These are phyloP conservation scores for Regulus satrapa DNA, from an alignment of 2,113 vertebrate species.

Conservation along the genomic window DNA sequence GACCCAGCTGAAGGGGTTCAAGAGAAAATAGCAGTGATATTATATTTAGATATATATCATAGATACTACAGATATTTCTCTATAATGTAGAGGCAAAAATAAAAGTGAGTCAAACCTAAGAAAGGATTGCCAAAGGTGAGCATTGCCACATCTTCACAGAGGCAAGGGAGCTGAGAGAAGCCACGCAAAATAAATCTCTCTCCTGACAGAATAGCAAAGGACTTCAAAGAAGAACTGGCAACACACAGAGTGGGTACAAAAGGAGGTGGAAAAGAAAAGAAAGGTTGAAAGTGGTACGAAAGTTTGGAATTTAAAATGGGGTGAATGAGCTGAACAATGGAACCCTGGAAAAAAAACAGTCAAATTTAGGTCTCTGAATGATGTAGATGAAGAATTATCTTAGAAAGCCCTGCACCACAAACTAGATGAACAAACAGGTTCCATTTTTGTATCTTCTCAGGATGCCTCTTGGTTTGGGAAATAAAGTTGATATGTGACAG, in stretches of 20 bases:
- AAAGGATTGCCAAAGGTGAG: background rate
- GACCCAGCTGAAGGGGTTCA: background rate
- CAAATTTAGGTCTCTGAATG: background rate
- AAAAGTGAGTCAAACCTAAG: background rate
- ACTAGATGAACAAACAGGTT: background rate
- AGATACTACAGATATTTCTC: rapidly evolving
- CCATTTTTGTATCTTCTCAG: background rate
- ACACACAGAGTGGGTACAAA: background rate
- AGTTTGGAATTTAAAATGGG: background rate
- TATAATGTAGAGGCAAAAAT: background rate
- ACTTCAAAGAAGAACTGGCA: background rate
- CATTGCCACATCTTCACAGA: background rate
- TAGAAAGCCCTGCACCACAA: background rate
- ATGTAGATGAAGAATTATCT: background rate
- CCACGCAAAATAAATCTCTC: background rate
- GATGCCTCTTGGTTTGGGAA: background rate
- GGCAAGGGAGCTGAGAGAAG: background rate
- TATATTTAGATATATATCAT: no score
- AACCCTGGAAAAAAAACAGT: background rate
- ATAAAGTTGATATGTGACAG: background rate
- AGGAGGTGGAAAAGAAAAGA: background rate
- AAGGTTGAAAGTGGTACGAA: background rate
- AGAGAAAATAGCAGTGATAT: background rate
- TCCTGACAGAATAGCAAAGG: background rate
- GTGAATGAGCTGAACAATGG: background rate